Percentiles rank a stretch among this genome's conserved stretches.
Evolutionary conservation across 2,888 invertebrate species (phyloP).

Genomic region (Drosophila flavopinicola): DNA sequence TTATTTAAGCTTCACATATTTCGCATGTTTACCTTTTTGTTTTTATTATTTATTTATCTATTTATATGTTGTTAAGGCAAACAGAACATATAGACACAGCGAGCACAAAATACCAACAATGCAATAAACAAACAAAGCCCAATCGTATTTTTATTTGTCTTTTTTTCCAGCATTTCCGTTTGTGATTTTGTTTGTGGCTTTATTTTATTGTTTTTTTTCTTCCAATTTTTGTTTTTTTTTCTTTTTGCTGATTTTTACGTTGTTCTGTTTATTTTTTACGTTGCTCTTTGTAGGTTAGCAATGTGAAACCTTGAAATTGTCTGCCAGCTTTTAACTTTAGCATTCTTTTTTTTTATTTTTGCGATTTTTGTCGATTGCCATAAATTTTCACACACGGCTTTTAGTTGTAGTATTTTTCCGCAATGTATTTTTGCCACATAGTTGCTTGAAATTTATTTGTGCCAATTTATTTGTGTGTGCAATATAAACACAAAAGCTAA

Average conservation of each 20-base stretch:
- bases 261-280: constrained; percentile 66
- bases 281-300: constrained; percentile 68
- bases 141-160: constrained; percentile 27
- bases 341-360: constrained; percentile 16
- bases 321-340: constrained; percentile 49
- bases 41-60: constrained; percentile 27
- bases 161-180: constrained; percentile 51
- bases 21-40: constrained; percentile 22
- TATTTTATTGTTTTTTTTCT: constrained; percentile 36
- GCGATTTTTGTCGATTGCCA: constrained; percentile 8
- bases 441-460: constrained; percentile 44
- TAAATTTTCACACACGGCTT: constrained; percentile 39
- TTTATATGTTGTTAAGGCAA: constrained; percentile 38
- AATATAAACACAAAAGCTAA: constrained; percentile 22
- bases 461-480: constrained; percentile 32
- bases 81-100: constrained; percentile 25
- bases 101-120: constrained; percentile 24
- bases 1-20: constrained; percentile 26
- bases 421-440: constrained; percentile 9
- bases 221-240: constrained; percentile 39
- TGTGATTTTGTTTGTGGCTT: constrained; percentile 41
- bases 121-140: constrained; percentile 38
- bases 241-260: constrained; percentile 39
- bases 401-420: constrained; percentile 30
- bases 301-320: constrained; percentile 62